phyloP scores from a whole-genome alignment of 2,113 vertebrate genomes.

The Panurus biarmicus region DNA sequence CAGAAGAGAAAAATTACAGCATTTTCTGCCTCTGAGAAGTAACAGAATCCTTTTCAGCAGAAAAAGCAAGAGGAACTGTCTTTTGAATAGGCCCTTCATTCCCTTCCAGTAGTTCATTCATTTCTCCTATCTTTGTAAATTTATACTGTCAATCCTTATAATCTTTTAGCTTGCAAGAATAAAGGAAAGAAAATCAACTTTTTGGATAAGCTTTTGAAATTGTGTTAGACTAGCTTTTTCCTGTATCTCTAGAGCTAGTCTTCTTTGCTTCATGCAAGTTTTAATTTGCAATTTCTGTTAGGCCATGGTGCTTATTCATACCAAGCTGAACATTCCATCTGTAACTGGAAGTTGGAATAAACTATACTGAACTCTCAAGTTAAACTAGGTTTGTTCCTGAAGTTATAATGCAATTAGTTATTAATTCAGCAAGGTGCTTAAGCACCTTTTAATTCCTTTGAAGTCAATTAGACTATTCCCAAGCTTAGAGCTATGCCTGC shows the following conservation, averaged over 20 bases:
- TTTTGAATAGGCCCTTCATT: constrained; percentile 42
- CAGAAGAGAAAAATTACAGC: not conserved
- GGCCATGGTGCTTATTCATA: not conserved
- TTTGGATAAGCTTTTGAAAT: not conserved
- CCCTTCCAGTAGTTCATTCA: constrained; percentile 11
- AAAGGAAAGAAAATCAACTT: constrained; percentile 9
- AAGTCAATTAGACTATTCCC: constrained; percentile 34
- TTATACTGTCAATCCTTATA: not conserved
- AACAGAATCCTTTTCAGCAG: constrained; percentile 20
- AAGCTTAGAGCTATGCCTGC: not conserved
- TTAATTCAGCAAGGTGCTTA: constrained; percentile 41
- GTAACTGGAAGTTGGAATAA: not conserved
- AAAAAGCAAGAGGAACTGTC: not conserved
- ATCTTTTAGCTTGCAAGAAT: constrained; percentile 13
- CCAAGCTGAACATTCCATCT: not conserved
- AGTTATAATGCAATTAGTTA: constrained; percentile 30
- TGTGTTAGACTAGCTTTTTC: not conserved
- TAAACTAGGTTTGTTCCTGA: not conserved
- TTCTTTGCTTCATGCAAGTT: not conserved
- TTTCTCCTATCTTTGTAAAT: constrained; percentile 36
- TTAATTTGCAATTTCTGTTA: not conserved
- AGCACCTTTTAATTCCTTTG: constrained; percentile 21
- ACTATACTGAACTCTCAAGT: not conserved
- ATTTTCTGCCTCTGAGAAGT: not conserved
- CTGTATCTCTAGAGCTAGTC: not conserved